Evolutionary conservation across 2,797 vertebrate species (phyloP).

Genomic region (Alouatta caraya): DNA sequence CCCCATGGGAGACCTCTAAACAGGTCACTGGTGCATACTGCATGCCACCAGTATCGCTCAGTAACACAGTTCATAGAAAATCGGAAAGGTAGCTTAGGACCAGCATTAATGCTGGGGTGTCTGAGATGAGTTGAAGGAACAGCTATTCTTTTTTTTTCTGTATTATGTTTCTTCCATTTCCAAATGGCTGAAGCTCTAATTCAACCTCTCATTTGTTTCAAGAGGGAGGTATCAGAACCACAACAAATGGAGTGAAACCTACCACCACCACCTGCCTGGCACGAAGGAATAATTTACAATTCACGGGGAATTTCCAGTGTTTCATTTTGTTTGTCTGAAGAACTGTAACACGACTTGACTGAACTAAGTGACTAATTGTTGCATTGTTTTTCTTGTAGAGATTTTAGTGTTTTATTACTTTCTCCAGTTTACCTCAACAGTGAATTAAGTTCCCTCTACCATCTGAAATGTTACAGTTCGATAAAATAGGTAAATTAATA

Average conservation of each 20-base stretch:
- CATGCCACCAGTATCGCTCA: neutral
- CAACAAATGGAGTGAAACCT: neutral
- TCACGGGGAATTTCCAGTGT: neutral
- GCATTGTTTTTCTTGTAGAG: neutral
- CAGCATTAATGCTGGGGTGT: neutral
- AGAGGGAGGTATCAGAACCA: neutral
- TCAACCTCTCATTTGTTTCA: neutral
- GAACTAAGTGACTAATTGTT: neutral
- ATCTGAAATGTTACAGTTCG: conserved; percentile 51
- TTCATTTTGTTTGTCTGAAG: neutral
- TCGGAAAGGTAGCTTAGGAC: neutral
- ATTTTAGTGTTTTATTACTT: conserved; percentile 43
- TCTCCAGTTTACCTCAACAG: conserved; percentile 2
- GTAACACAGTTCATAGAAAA: neutral
- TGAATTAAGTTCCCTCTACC: neutral
- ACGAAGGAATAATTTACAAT: neutral
- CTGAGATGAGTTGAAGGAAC: neutral
- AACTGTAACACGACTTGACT: neutral
- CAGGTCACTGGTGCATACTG: neutral
- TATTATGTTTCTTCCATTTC: neutral
- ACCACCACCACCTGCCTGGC: neutral
- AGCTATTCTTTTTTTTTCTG: neutral
- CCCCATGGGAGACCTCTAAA: neutral
- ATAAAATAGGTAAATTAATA: conserved; percentile 68
- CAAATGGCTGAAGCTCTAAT: neutral